Percentiles rank a stretch among this genome's conserved stretches.
These are phyloP conservation scores for Vultur gryphus DNA, from an alignment of 2,797 vertebrate genomes.

Conservation along the genomic window DNA sequence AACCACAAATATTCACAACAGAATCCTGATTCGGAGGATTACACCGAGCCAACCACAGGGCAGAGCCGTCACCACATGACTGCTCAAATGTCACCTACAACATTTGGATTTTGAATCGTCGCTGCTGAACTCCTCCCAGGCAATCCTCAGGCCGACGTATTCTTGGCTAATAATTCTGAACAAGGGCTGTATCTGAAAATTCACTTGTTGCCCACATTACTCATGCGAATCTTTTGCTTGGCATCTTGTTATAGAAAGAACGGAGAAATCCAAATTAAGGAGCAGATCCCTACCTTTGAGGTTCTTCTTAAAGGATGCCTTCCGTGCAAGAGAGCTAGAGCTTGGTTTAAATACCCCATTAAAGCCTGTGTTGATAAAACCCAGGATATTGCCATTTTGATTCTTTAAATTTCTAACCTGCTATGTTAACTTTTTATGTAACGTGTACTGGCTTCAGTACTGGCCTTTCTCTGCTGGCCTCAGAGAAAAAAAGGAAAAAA, in stretches of 20 bases:
- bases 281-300: neutral
- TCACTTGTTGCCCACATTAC: neutral
- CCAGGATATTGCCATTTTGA: neutral
- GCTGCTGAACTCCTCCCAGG: neutral
- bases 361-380: neutral
- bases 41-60: neutral
- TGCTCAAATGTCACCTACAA: neutral
- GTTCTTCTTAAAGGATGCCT: neutral
- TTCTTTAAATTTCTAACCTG: neutral
- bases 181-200: neutral
- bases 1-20: slow-evolving; percentile 36
- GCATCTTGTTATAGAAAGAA: neutral
- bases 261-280: neutral
- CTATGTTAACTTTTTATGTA: neutral
- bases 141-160: accelerated
- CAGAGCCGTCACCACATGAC: neutral
- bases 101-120: neutral
- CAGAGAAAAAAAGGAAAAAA: neutral
- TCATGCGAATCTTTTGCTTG: accelerated
- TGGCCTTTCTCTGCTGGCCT: neutral
- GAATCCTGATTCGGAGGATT: neutral
- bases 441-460: neutral
- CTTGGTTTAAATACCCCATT: neutral
- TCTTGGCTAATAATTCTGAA: neutral
- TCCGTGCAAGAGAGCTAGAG: neutral